phyloP scores from a whole-genome alignment of 2,113 vertebrate species.

The Spermophilus dauricus region DNA sequence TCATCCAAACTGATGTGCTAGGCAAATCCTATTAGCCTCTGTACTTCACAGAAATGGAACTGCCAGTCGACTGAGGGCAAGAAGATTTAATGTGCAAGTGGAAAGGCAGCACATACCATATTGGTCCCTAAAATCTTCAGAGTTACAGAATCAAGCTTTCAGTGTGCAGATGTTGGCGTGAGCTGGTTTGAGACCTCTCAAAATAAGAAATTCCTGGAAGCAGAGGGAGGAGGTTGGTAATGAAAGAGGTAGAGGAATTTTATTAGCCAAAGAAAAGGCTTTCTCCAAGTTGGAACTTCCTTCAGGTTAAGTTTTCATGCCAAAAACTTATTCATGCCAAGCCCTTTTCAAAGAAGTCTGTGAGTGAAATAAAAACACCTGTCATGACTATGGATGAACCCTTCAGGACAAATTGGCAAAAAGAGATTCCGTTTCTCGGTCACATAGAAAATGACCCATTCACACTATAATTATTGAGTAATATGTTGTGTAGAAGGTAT shows the following conservation, averaged over 20 bases:
- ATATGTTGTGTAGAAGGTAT: neutral
- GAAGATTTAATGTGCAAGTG: neutral
- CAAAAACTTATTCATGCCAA: conserved; percentile 71
- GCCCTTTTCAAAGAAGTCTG: conserved; percentile 67
- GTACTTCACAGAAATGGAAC: neutral
- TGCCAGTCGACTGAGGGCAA: neutral
- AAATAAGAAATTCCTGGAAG: conserved; percentile 75
- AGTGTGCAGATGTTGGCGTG: neutral
- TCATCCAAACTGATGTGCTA: neutral
- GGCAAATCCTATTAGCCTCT: neutral
- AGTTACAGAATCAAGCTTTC: conserved; percentile 26
- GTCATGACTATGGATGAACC: conserved; percentile 62
- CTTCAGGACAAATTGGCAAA: conserved; percentile 65
- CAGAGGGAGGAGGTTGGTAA: conserved; percentile 60
- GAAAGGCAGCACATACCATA: neutral
- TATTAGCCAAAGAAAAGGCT: conserved; percentile 75
- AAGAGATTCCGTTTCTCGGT: neutral
- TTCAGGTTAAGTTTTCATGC: conserved; percentile 47
- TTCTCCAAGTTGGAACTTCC: conserved; percentile 69
- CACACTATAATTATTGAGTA: neutral
- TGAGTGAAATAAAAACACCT: conserved; percentile 84
- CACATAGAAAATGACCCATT: neutral
- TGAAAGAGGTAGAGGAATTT: conserved; percentile 73
- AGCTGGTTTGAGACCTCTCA: conserved; percentile 59
- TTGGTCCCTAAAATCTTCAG: conserved; percentile 6